Conservation (phyloP, 2,888 invertebrate species). For the Megalurothrips usitatus region DNA sequence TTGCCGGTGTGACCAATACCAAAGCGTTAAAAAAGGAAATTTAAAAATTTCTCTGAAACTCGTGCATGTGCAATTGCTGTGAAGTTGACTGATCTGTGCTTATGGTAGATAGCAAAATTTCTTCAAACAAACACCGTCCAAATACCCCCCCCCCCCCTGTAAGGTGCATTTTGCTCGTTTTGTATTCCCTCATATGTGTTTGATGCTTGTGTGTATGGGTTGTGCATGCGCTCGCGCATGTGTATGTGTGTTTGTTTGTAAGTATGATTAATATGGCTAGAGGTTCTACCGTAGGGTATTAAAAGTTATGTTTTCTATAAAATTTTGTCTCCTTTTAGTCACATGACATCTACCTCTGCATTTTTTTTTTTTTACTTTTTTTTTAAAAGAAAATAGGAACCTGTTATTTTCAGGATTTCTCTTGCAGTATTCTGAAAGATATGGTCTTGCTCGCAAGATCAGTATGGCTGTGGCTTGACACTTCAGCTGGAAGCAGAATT, state of each 20-base stretch:
- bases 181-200: not conserved
- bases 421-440: slow-evolving; percentile 3
- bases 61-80: not conserved
- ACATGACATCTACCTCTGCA: slow-evolving; percentile 2
- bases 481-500: not conserved
- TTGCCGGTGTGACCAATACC: not conserved
- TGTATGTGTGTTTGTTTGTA: no score
- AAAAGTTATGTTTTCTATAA: not conserved
- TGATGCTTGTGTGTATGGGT: no score
- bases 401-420: not conserved
- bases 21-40: not conserved
- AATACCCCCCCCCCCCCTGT: not conserved
- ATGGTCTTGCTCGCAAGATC: not conserved
- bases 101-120: not conserved
- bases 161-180: not conserved
- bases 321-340: not conserved
- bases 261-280: no score
- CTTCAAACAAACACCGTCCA: not conserved
- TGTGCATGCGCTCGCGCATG: no score
- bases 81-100: not conserved
- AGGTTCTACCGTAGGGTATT: not conserved
- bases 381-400: not conserved
- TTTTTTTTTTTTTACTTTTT: slow-evolving; percentile 5
- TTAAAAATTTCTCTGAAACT: not conserved
- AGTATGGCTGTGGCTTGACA: not conserved